Percentiles rank a stretch among this genome's conserved stretches.
These are phyloP conservation scores for Antheraea yamamai DNA, from an alignment of 2,888 invertebrate genomes.

Conservation along the genomic window DNA sequence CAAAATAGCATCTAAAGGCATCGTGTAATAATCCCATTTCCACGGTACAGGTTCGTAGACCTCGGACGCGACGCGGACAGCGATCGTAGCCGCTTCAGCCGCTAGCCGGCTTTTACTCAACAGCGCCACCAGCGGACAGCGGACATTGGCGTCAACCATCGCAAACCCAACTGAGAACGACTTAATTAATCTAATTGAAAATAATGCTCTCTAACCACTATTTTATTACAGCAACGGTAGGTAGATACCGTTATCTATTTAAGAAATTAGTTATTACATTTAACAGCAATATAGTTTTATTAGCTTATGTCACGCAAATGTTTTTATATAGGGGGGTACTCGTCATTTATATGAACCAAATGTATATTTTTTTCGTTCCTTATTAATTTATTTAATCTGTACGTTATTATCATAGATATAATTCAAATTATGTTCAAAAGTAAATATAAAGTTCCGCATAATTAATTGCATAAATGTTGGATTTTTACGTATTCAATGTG, in stretches of 20 bases:
- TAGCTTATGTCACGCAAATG: conserved; percentile 33
- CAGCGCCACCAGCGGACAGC: conserved; percentile 26
- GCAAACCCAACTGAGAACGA: conserved; percentile 43
- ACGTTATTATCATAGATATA: no score
- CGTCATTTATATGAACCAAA: not conserved
- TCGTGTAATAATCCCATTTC: conserved; percentile 76
- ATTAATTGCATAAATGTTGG: not conserved
- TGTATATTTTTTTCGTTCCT: not conserved
- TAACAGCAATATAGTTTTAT: conserved; percentile 30
- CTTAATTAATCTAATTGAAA: conserved; percentile 72
- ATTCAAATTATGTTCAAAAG: no score
- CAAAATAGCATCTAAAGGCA: conserved; percentile 65
- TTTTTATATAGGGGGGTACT: conserved; percentile 4
- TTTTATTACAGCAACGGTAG: conserved; percentile 1
- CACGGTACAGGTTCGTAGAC: conserved; percentile 72
- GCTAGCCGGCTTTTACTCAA: conserved; percentile 23
- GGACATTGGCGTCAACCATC: conserved; percentile 59
- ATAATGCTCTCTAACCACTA: conserved; percentile 21
- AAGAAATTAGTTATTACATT: conserved; percentile 36
- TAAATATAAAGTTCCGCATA: not conserved
- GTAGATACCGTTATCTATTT: conserved; percentile 19
- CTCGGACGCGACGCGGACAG: conserved; percentile 39
- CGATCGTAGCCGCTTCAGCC: conserved; percentile 13
- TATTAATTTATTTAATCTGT: no score
- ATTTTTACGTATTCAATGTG: not conserved